Base-by-base conservation (phyloP, 2,888 invertebrate species). In the Drosophila bunnanda region DNA sequence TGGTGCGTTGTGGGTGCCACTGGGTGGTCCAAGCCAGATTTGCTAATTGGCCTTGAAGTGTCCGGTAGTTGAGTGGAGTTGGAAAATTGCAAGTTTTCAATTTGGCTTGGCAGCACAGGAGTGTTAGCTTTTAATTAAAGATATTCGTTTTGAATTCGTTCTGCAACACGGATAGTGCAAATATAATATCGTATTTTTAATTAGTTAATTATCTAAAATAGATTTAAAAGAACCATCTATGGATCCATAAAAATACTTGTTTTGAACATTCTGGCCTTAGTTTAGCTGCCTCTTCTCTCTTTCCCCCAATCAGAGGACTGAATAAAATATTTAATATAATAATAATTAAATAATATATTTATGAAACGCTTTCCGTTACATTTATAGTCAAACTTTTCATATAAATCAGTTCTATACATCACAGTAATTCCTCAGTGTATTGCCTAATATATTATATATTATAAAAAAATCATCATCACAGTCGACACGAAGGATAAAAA, bases 31-130 rank as follows among this genome's bases (percentile, higher is more conserved):
- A 34, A 43, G 46, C 64, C 52, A 64, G 73, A 56, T 50, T 39
- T 67, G 58, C 73, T 81, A 78, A 83, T 82, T 82, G 84, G 76
- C 79, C 81, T 77, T 78, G 74, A 76, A 76, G 74, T 59, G 52
- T 68, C 53, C 68, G 22, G 56, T 53, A 57, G 41, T 38, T 22
- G 43, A 60, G 44, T 54, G 34, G 32, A 44, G 67, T 60, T 54
- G 41, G 30, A 15, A 56, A 70, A 22, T 53, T 25, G 15, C 15
- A 34, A 44, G 41, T 56, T 65, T 65, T 53, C 13, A 32, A 38
- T 53, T 60, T 59, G 28, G 28, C n/a, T 52, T 15, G 17, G 34
- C 12, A 9, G 25, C 9, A 10, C 20, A 17, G 4, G 9, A n/a
- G 25, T 4, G n/a, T 44, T 56, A 3, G 20, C 32, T 56, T 56